phyloP scores from a whole-genome alignment of 35 echinoderm and acorn worm genomes.

The Ophioderma brevispina region DNA sequence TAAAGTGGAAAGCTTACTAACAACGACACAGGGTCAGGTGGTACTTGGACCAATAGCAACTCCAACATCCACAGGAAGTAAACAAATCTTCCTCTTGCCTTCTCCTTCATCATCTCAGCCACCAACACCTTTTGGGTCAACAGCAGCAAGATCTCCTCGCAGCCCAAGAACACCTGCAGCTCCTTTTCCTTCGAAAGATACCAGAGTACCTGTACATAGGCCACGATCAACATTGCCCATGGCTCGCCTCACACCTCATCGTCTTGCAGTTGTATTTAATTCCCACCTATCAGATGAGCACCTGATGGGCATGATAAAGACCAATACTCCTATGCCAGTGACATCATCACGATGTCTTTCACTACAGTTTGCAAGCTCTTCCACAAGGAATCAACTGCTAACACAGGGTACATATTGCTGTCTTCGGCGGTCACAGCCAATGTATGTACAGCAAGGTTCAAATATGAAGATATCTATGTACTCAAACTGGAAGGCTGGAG shows the following conservation, averaged over 20 bases:
- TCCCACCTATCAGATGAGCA: background rate
- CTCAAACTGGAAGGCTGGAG: slow-evolving; percentile 92
- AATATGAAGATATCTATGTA: slow-evolving; percentile 96
- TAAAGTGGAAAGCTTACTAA: slow-evolving; percentile 82
- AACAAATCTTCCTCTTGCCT: slow-evolving; percentile 84
- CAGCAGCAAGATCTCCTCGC: background rate
- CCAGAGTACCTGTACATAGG: background rate
- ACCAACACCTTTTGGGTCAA: slow-evolving; percentile 32
- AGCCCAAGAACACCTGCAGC: slow-evolving; percentile 4
- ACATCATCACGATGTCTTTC: background rate
- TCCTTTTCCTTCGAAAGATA: background rate
- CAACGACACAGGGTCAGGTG: slow-evolving; percentile 76
- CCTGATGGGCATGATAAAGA: slow-evolving; percentile 54
- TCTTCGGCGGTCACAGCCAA: slow-evolving; percentile 77
- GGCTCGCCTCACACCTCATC: background rate
- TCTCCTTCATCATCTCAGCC: slow-evolving; percentile 83
- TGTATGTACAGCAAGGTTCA: slow-evolving; percentile 87
- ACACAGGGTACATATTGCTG: slow-evolving; percentile 87
- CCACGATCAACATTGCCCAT: background rate
- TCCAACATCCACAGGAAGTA: slow-evolving; percentile 76
- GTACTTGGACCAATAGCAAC: slow-evolving; percentile 96
- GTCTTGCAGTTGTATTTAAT: background rate
- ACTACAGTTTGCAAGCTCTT: slow-evolving; percentile 1
- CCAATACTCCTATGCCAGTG: slow-evolving; percentile 25
- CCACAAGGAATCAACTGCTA: slow-evolving; percentile 52